Evolutionary conservation across 1,140 invertebrate genomes (phyloP).

Genomic region (Kradibia gibbosae): DNA sequence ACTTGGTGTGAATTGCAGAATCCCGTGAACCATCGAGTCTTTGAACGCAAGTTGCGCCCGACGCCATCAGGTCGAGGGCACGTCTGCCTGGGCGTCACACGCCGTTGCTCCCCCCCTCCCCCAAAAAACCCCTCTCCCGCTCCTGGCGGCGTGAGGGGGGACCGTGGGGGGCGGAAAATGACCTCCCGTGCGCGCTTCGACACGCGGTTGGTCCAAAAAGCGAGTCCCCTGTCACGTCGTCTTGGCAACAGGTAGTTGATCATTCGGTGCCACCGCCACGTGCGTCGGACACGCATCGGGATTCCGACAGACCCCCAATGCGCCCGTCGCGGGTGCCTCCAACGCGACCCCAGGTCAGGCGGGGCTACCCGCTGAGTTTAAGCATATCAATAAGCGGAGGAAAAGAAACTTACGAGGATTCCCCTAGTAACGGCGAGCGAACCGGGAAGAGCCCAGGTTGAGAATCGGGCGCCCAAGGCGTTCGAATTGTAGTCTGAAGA

Average conservation of each 20-base stretch:
- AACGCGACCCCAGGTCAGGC: not conserved
- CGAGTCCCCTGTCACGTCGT: too few species aligned
- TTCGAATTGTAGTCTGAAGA: slow-evolving; percentile 61
- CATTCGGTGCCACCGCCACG: too few species aligned
- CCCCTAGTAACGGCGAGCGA: slow-evolving; percentile 90
- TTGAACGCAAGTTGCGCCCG: slow-evolving; percentile 85
- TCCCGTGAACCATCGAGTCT: slow-evolving; percentile 85
- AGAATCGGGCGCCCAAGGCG: slow-evolving; percentile 74
- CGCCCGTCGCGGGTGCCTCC: not conserved
- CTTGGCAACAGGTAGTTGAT: too few species aligned
- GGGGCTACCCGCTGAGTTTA: slow-evolving; percentile 76
- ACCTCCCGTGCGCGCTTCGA: too few species aligned
- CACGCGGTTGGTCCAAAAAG: too few species aligned
- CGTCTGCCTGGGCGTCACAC: slow-evolving; percentile 76
- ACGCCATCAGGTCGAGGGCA: slow-evolving; percentile 73
- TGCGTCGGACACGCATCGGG: not conserved
- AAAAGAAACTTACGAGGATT: slow-evolving; percentile 94
- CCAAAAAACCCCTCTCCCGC: too few species aligned
- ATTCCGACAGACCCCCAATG: not conserved
- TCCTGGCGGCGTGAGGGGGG: too few species aligned
- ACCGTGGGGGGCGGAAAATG: too few species aligned
- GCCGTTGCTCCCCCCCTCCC: too few species aligned
- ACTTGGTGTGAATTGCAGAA: slow-evolving; percentile 86
- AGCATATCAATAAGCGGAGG: slow-evolving; percentile 93
- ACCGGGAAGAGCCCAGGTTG: slow-evolving; percentile 78